Evolutionary conservation across 2,888 invertebrate genomes (phyloP).

Genomic region (Latrodectus hesperus): DNA sequence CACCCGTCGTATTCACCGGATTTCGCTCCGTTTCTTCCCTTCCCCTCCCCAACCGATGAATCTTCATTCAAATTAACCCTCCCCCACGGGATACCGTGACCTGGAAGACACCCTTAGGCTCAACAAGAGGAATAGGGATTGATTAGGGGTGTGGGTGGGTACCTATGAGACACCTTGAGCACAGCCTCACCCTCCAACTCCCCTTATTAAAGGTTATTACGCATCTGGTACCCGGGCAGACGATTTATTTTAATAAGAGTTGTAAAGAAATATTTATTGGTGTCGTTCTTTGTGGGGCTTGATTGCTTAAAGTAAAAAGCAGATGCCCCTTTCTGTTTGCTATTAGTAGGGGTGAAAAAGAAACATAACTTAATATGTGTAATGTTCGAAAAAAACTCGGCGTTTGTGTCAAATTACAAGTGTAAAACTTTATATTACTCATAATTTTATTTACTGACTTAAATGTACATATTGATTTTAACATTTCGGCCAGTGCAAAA

Average conservation of each 20-base stretch:
- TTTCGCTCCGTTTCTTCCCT: background rate
- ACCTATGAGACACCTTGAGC: background rate
- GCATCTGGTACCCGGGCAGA: slow-evolving; percentile 26
- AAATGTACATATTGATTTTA: no score
- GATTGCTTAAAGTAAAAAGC: slow-evolving; percentile 33
- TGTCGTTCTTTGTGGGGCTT: slow-evolving; percentile 36
- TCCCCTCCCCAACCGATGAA: slow-evolving; percentile 10
- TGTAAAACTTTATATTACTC: no score
- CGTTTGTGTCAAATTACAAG: no score
- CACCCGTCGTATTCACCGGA: slow-evolving; percentile 15
- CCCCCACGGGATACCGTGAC: slow-evolving; percentile 35
- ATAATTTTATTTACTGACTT: no score
- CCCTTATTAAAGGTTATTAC: slow-evolving; percentile 28
- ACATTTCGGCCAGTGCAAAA: no score
- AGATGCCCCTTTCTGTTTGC: slow-evolving; percentile 17
- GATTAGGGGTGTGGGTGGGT: background rate
- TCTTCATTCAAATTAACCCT: slow-evolving; percentile 57
- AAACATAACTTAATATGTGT: no score
- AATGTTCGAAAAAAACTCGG: no score
- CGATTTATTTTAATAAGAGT: slow-evolving; percentile 63
- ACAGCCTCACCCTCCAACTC: background rate
- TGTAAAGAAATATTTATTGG: slow-evolving; percentile 63
- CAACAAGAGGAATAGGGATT: background rate
- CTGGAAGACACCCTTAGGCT: background rate
- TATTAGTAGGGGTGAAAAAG: no score